Conservation (phyloP, 2,113 vertebrate species). For the Mustela lutreola region DNA sequence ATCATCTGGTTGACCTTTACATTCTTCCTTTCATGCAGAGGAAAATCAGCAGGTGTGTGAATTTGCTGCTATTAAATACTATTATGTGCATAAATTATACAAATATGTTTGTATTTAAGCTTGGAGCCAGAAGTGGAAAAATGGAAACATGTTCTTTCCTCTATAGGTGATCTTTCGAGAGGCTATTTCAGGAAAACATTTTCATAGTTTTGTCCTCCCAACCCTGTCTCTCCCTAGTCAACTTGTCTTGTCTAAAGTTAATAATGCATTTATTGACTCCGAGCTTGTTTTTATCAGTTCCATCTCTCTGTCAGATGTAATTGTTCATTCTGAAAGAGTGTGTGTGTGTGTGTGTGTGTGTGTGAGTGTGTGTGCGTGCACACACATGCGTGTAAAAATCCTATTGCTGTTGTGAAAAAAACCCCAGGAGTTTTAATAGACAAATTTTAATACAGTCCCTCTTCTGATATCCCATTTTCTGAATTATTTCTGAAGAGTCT, state of each 20-base stretch:
- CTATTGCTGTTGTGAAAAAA: constrained; percentile 7
- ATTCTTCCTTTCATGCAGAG: constrained; percentile 44
- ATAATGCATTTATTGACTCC: background rate
- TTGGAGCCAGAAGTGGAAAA: constrained; percentile 16
- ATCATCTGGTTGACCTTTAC: constrained; percentile 59
- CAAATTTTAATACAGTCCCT: constrained; percentile 29
- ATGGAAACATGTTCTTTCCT: constrained; percentile 27
- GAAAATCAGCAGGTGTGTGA: constrained; percentile 61
- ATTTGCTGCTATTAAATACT: constrained; percentile 64
- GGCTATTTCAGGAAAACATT: constrained; percentile 49
- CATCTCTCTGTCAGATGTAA: constrained; percentile 58
- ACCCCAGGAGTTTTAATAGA: constrained; percentile 22
- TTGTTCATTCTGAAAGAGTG: constrained; percentile 48
- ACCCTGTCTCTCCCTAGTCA: background rate
- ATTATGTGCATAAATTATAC: constrained; percentile 64
- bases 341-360: background rate
- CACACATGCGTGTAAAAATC: background rate
- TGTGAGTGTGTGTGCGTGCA: background rate
- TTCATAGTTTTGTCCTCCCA: constrained; percentile 49
- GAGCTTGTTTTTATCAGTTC: constrained; percentile 54
- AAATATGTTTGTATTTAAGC: constrained; percentile 61
- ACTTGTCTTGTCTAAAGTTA: constrained; percentile 55
- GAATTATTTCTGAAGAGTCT: constrained; percentile 51
- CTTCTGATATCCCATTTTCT: constrained; percentile 59
- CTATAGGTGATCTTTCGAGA: constrained; percentile 49